Conservation (phyloP, 2,797 vertebrate genomes). For the Hippocampus kuda region DNA sequence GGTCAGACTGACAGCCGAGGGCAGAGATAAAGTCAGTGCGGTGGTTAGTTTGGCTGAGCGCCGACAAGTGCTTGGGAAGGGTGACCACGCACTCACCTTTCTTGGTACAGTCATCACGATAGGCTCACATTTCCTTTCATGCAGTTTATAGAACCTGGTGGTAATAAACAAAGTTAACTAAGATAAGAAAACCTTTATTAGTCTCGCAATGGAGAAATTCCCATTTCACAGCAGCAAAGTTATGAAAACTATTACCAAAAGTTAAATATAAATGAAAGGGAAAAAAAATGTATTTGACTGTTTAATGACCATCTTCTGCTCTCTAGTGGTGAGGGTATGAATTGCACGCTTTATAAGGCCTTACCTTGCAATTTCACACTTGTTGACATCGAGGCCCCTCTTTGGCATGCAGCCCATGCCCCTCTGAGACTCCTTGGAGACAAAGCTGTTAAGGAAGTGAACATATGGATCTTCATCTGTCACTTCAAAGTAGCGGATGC, state of each 20-base stretch:
- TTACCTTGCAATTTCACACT: conserved; percentile 96
- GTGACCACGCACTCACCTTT: conserved; percentile 73
- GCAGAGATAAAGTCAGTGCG: background rate
- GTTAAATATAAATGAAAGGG: background rate
- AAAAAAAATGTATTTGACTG: background rate
- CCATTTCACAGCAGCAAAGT: too few relatives aligned
- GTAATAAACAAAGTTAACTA: conserved; percentile 30
- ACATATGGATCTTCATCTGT: conserved; percentile 89
- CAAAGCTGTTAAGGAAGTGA: conserved; percentile 92
- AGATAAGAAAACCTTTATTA: too few relatives aligned
- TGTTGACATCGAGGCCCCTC: conserved; percentile 93
- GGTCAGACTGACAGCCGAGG: conserved; percentile 74
- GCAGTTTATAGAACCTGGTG: conserved; percentile 94
- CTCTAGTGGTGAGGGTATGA: conserved; percentile 36
- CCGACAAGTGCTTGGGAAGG: background rate
- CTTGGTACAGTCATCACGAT: conserved; percentile 98
- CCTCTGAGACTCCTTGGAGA: conserved; percentile 91
- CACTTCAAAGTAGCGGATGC: conserved; percentile 97
- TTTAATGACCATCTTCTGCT: conserved; percentile 30
- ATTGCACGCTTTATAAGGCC: background rate
- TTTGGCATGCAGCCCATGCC: conserved; percentile 99
- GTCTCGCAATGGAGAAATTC: too few relatives aligned
- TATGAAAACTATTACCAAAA: conserved; percentile 17
- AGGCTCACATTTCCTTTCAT: conserved; percentile 95
- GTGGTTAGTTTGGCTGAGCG: background rate